Percentiles rank a stretch among this genome's conserved stretches.
Conservation (phyloP, 2,797 vertebrate species). For the Nothura maculosa region DNA sequence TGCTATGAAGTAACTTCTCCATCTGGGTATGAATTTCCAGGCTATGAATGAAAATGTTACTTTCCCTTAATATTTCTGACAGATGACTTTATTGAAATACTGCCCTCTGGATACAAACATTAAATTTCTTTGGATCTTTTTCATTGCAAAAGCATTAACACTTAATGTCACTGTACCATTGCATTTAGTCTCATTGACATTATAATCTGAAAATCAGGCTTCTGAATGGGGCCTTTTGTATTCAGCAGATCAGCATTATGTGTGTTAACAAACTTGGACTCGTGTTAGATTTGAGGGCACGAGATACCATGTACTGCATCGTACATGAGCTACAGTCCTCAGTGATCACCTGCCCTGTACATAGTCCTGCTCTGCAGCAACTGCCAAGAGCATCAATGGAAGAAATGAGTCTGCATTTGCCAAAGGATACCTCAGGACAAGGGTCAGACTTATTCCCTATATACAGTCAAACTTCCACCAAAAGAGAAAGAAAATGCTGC, state of each 20-base stretch:
- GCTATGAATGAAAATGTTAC: background rate
- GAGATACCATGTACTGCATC: background rate
- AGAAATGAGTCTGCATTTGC: background rate
- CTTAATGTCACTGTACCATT: background rate
- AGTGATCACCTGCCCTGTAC: background rate
- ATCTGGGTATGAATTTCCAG: background rate
- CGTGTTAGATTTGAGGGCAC: background rate
- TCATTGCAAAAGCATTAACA: background rate
- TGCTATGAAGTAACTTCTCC: background rate
- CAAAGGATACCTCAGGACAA: background rate
- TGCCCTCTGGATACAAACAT: background rate
- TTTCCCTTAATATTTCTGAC: background rate
- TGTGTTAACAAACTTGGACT: background rate
- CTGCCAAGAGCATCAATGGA: background rate
- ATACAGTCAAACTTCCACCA: background rate
- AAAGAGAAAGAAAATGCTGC: background rate
- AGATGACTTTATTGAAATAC: background rate
- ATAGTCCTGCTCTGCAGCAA: background rate
- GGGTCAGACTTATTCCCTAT: background rate
- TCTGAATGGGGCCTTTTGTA: background rate
- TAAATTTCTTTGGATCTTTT: background rate
- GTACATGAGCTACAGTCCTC: background rate
- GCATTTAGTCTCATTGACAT: background rate
- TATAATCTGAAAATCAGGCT: background rate
- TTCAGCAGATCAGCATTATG: rapidly evolving